phyloP scores from a whole-genome alignment of 2,888 invertebrate species.

The Amphipoea lucens region DNA sequence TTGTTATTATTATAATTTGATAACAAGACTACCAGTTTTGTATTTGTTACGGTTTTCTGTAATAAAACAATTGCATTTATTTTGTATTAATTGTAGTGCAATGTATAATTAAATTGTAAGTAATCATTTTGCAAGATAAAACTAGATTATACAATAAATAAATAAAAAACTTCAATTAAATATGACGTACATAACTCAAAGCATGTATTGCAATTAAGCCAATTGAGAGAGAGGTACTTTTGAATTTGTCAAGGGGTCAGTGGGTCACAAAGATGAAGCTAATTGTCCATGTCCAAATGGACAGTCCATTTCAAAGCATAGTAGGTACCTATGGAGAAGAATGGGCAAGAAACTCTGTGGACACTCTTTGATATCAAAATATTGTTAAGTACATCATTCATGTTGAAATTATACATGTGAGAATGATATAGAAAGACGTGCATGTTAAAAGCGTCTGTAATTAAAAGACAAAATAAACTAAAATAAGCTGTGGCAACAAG shows the following conservation, averaged over 20 bases:
- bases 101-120: background rate
- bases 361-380: background rate
- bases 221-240: background rate
- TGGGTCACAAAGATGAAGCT: background rate
- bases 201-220: background rate
- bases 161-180: background rate
- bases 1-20: background rate
- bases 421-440: background rate
- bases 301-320: background rate
- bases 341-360: background rate
- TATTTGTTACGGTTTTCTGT: background rate
- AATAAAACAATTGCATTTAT: background rate
- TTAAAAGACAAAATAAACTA: background rate
- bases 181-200: too few species aligned
- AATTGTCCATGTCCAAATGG: background rate
- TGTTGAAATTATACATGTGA: background rate
- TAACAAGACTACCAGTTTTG: background rate
- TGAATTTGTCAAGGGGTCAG: background rate
- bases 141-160: background rate
- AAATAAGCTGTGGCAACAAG: background rate
- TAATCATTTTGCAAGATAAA: background rate
- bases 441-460: background rate
- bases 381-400: background rate
- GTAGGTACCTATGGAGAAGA: background rate
- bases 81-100: conserved; percentile 1